Evolutionary conservation across 64 coral and sea anemone species (phyloP).

Genomic region (Pachyseris speciosa): DNA sequence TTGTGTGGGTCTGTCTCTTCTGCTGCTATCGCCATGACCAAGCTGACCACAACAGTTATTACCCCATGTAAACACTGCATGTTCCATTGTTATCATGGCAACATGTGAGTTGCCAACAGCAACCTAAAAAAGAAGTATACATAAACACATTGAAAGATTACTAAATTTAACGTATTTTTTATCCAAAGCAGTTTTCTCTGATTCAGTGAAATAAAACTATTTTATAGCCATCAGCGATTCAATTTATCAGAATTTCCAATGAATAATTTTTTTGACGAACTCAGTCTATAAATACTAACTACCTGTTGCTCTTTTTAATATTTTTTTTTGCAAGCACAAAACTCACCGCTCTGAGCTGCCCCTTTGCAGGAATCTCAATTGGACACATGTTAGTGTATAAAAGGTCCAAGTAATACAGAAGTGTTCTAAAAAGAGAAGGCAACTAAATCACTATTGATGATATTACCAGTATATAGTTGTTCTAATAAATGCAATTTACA

Average conservation of each 20-base stretch:
- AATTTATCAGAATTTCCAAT: no score
- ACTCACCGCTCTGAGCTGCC: constrained; percentile 83
- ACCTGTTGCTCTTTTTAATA: no score
- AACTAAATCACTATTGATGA: neutral
- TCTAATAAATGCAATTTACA: no score
- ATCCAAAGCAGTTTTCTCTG: no score
- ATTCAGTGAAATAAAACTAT: no score
- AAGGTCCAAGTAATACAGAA: constrained; percentile 89
- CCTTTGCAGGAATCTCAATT: constrained; percentile 84
- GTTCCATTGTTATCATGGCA: constrained; percentile 91
- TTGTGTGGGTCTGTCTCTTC: constrained; percentile 80
- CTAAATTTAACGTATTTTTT: no score
- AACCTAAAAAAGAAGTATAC: constrained; percentile 68
- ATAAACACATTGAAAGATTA: no score
- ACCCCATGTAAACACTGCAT: constrained; percentile 90
- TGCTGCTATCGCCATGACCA: constrained; percentile 80
- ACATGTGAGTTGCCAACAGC: constrained; percentile 92
- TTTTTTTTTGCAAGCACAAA: neutral
- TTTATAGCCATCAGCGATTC: no score
- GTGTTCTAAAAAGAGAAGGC: constrained; percentile 52
- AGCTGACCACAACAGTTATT: constrained; percentile 93
- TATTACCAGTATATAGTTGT: no score
- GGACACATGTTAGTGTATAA: constrained; percentile 86
- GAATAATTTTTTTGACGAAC: no score
- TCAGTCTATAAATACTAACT: no score